phyloP scores from a whole-genome alignment of 2,888 invertebrate genomes.

The Pollenia angustigena region DNA sequence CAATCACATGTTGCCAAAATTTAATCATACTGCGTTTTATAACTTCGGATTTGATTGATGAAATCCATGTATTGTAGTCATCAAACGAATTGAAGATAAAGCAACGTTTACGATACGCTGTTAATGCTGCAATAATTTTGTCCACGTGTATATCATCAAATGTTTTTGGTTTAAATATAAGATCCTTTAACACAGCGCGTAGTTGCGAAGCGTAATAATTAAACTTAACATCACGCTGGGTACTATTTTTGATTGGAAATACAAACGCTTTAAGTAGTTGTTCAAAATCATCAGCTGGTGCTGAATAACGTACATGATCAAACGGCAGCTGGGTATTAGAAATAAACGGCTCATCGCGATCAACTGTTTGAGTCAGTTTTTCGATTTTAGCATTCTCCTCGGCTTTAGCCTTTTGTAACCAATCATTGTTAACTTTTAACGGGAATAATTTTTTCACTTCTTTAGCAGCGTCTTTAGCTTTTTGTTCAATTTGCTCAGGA shows the following conservation, averaged over 20 bases:
- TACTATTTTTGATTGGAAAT: slow-evolving; percentile 75
- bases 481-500: slow-evolving; percentile 85
- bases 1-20: slow-evolving; percentile 80
- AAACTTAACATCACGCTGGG: slow-evolving; percentile 79
- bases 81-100: slow-evolving; percentile 78
- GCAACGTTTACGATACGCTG: slow-evolving; percentile 78
- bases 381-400: slow-evolving; percentile 50
- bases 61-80: slow-evolving; percentile 82
- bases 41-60: slow-evolving; percentile 77
- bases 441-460: slow-evolving; percentile 85
- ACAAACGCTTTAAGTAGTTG: slow-evolving; percentile 84
- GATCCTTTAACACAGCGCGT: slow-evolving; percentile 77
- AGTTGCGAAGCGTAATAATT: slow-evolving; percentile 79
- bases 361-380: slow-evolving; percentile 11
- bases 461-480: slow-evolving; percentile 84
- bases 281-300: slow-evolving; percentile 87
- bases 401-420: slow-evolving; percentile 65
- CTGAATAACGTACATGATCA: slow-evolving; percentile 86
- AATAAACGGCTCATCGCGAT: slow-evolving; percentile 10
- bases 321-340: slow-evolving; percentile 51
- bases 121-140: slow-evolving; percentile 79
- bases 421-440: slow-evolving; percentile 82
- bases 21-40: slow-evolving; percentile 75
- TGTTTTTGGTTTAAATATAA: slow-evolving; percentile 72
- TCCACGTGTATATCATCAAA: slow-evolving; percentile 74